Conservation (phyloP, 2,888 invertebrate species). For the Tipula vernalis region DNA sequence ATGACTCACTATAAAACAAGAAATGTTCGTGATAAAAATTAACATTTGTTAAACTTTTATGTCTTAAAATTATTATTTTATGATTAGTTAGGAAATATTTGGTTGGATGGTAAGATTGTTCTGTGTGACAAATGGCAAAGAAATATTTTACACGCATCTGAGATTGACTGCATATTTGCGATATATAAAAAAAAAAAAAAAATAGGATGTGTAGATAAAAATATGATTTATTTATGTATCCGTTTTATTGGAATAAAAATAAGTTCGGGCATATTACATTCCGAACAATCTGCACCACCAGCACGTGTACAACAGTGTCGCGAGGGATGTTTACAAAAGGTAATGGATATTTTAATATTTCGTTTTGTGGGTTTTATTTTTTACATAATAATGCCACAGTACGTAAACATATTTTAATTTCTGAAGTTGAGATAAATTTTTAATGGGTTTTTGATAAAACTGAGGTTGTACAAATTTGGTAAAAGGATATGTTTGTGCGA, state of each 20-base stretch:
- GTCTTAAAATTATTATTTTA: background rate
- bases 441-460: background rate
- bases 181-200: background rate
- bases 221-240: constrained; percentile 4
- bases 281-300: constrained; percentile 17
- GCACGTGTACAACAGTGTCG: constrained; percentile 26
- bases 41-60: background rate
- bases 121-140: no score
- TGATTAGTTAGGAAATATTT: background rate
- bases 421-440: background rate
- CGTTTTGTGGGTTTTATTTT: background rate
- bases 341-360: constrained; percentile 16
- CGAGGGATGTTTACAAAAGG: constrained; percentile 27
- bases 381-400: background rate
- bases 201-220: background rate
- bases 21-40: background rate
- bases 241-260: constrained; percentile 6
- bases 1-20: background rate
- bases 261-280: constrained; percentile 11
- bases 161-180: no score
- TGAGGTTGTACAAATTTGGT: background rate
- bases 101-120: no score
- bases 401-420: background rate
- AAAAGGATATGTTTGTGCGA: background rate
- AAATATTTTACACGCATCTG: no score